A percentile compares a stretch with the other conserved stretches of the same genome.
Evolutionary conservation across 2,888 invertebrate genomes (phyloP).

Genomic region (Seira ritae): DNA sequence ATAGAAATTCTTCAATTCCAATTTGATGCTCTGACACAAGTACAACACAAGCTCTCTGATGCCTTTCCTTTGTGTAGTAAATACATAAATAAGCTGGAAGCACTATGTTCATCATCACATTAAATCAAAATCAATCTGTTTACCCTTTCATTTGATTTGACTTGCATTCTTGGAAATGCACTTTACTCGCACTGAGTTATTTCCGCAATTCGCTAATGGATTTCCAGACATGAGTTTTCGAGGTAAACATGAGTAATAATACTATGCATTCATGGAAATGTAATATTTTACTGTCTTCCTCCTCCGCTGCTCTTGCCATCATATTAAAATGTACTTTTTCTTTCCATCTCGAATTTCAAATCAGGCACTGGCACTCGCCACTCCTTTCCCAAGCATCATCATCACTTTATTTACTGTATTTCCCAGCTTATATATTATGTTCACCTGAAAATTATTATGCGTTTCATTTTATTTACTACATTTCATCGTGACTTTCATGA

Average conservation of each 20-base stretch:
- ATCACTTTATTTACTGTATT: too few species aligned
- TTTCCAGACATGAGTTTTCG: not conserved
- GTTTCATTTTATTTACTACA: slow-evolving; percentile 12
- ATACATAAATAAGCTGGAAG: not conserved
- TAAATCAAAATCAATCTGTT: too few species aligned
- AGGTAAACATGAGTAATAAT: too few species aligned
- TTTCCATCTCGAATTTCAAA: too few species aligned
- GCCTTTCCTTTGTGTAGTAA: too few species aligned
- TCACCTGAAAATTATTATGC: too few species aligned
- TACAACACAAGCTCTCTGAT: too few species aligned
- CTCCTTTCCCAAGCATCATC: too few species aligned
- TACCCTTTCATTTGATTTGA: not conserved
- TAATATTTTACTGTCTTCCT: slow-evolving; percentile 48
- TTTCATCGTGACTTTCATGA: not conserved
- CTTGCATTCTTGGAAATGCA: slow-evolving; percentile 27
- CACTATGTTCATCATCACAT: not conserved
- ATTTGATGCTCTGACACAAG: slow-evolving; percentile 16
- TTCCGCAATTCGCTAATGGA: slow-evolving; percentile 40
- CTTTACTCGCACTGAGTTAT: too few species aligned
- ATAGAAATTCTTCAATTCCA: slow-evolving; percentile 15
- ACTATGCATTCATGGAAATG: slow-evolving; percentile 31
- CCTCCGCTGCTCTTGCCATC: slow-evolving; percentile 9
- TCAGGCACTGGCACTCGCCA: too few species aligned
- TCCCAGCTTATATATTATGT: too few species aligned
- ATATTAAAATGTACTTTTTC: slow-evolving; percentile 27